Conservation (phyloP, 2,888 invertebrate species). For the Drosophila ustulata region DNA sequence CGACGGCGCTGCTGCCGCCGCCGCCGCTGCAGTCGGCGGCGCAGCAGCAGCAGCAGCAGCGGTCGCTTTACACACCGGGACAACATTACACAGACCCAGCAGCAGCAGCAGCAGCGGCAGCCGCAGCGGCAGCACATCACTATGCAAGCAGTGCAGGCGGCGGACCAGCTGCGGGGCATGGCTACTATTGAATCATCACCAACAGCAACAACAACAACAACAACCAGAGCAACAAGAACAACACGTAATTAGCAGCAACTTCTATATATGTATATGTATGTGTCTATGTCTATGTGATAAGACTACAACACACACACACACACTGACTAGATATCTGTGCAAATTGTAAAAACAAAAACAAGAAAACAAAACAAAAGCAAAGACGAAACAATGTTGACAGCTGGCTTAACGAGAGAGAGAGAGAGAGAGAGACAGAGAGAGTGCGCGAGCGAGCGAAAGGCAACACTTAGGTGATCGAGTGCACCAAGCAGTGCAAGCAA, state of each 20-base stretch:
- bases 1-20: slow-evolving; percentile 57
- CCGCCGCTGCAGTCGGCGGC: slow-evolving; percentile 61
- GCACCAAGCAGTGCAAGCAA: not conserved
- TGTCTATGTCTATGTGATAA: slow-evolving; percentile 27
- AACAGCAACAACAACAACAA: slow-evolving; percentile 3
- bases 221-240: slow-evolving; percentile 13
- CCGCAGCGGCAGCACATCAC: slow-evolving; percentile 54
- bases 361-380: slow-evolving; percentile 15
- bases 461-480: not conserved
- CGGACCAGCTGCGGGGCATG: slow-evolving; percentile 43
- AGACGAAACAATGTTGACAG: slow-evolving; percentile 14
- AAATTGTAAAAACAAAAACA: slow-evolving; percentile 22
- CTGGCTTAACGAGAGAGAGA: slow-evolving; percentile 17
- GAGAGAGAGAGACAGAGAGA: not conserved
- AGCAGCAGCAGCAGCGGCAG: slow-evolving; percentile 44
- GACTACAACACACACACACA: slow-evolving; percentile 8
- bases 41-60: slow-evolving; percentile 25
- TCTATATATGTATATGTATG: slow-evolving; percentile 19
- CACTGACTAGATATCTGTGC: slow-evolving; percentile 15
- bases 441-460: not conserved
- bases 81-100: slow-evolving; percentile 48
- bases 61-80: slow-evolving; percentile 40
- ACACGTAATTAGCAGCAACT: slow-evolving; percentile 13
- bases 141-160: slow-evolving; percentile 45
- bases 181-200: slow-evolving; percentile 59